phyloP scores from a whole-genome alignment of 2,888 invertebrate genomes.

The Rosalia funebris region DNA sequence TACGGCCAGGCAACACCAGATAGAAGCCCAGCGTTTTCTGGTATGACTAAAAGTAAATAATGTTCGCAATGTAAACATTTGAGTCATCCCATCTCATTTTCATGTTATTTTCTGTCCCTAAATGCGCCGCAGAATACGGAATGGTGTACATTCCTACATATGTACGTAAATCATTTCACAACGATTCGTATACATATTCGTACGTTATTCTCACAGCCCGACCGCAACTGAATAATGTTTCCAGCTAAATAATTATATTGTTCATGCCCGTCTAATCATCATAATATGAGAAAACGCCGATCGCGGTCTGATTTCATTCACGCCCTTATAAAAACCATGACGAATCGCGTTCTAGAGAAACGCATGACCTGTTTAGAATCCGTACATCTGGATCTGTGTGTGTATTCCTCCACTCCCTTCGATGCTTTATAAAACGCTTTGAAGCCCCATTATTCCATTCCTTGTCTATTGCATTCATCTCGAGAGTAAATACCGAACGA shows the following conservation, averaged over 20 bases:
- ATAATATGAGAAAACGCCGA: slow-evolving; percentile 27
- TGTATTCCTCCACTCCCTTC: too few species aligned
- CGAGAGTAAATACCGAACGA: too few species aligned
- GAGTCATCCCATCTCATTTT: slow-evolving; percentile 30
- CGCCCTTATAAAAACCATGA: slow-evolving; percentile 22
- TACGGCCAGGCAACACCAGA: too few species aligned
- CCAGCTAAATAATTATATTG: slow-evolving; percentile 28
- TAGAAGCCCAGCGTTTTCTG: slow-evolving; percentile 16
- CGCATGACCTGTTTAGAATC: too few species aligned
- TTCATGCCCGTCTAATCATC: slow-evolving; percentile 24
- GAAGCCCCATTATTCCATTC: too few species aligned
- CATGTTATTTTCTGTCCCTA: slow-evolving; percentile 26
- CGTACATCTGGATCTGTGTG: too few species aligned
- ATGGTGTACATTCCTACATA: slow-evolving; percentile 28
- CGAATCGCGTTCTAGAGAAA: too few species aligned
- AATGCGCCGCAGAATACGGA: slow-evolving; percentile 5
- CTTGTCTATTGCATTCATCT: too few species aligned
- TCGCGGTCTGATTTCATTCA: slow-evolving; percentile 14
- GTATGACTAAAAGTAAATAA: slow-evolving; percentile 33
- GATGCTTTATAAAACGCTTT: too few species aligned
- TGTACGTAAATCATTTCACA: slow-evolving; percentile 30
- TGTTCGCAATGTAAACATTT: slow-evolving; percentile 28
- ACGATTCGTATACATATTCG: slow-evolving; percentile 24
- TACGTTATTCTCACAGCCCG: slow-evolving; percentile 27
- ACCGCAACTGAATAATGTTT: slow-evolving; percentile 33